Evolutionary conservation across 2,888 invertebrate species (phyloP).

Genomic region (Drosophila diplacantha): DNA sequence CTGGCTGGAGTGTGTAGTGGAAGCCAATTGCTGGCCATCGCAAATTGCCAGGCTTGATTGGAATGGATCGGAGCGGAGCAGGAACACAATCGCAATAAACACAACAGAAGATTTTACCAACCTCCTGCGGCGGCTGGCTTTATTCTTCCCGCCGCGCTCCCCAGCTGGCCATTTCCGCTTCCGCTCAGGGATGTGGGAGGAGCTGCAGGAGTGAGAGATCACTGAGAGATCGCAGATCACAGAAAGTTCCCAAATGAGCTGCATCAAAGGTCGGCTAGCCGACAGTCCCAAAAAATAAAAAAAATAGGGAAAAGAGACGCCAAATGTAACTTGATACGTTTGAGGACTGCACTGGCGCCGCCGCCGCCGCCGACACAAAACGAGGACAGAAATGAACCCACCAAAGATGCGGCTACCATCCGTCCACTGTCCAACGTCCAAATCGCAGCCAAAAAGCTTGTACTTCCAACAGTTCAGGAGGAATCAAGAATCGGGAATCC

Average conservation of each 20-base stretch:
- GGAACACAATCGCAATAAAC: slow-evolving; percentile 47
- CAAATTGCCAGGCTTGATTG: slow-evolving; percentile 63
- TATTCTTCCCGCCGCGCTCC: slow-evolving; percentile 27
- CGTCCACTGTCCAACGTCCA: background rate
- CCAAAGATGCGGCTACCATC: slow-evolving; percentile 39
- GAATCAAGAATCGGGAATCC: slow-evolving; percentile 46
- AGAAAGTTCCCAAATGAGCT: slow-evolving; percentile 19
- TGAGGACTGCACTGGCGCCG: slow-evolving; percentile 61
- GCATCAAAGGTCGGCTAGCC: slow-evolving; percentile 55
- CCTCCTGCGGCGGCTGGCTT: slow-evolving; percentile 38
- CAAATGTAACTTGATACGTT: slow-evolving; percentile 63
- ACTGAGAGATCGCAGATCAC: slow-evolving; percentile 7
- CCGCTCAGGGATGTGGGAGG: slow-evolving; percentile 46
- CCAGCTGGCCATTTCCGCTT: slow-evolving; percentile 59
- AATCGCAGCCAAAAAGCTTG: slow-evolving; percentile 45
- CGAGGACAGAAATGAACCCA: slow-evolving; percentile 16
- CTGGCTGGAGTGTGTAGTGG: slow-evolving; percentile 4
- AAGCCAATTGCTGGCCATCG: slow-evolving; percentile 32
- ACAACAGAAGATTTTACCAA: slow-evolving; percentile 30
- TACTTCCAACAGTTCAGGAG: slow-evolving; percentile 47
- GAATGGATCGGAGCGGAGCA: slow-evolving; percentile 31
- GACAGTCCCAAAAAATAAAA: slow-evolving; percentile 17
- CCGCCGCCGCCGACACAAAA: slow-evolving; percentile 50
- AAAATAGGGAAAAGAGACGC: slow-evolving; percentile 34
- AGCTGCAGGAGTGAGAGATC: slow-evolving; percentile 23